Evolutionary conservation across 1,140 invertebrate genomes (phyloP), one percentile per base, ranked within the genome.

Genomic region (Trachelipus rathkii): DNA sequence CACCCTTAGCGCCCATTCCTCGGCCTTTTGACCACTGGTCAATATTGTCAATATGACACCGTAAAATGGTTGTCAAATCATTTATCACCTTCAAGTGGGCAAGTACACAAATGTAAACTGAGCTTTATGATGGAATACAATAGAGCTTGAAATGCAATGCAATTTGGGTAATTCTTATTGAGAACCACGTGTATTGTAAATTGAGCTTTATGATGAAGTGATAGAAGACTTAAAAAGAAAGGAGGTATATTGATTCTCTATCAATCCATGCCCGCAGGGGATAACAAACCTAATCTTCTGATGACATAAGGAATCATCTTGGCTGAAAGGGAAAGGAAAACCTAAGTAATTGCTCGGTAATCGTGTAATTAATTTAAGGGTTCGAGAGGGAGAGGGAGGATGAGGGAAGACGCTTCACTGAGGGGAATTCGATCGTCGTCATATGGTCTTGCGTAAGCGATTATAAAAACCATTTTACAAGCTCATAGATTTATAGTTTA

Each of bases 11-110:
- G 19, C 50, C 50, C 8, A 60, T 60, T 60, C 19, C 50, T 60
- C 50, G 50, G 50, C 50, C 50, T 60, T 60, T 60, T 60, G 50
- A 60, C 50, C 50, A 60, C 50, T 60, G 50, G 50, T 60, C 50
- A 60, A 60, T 60, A 60, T 19, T 60, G 50, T 60, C 50, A 60
- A 60, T 60, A 60, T 60, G 50, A 60, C 50, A 60, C 50, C 50
- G 11, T 60, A 15, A 60, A 60, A 13, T 60, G 50, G 50, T 60
- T 60, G 50, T 60, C 50, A 60, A 60, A 60, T 60, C 11, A 19
- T 60, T 60, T 60, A 15, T 60, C 50, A 60, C 50, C 50, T 19
- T 19, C 19, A 19, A 60, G 50, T 33, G 33, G 33, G 6, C 33
- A 6, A 33, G 33, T 3, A 33, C 33, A 33, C 33, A 33, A 33